These are phyloP conservation scores for Saguinus imperator DNA, from an alignment of 2,113 vertebrate genomes.

Conservation along the genomic window DNA sequence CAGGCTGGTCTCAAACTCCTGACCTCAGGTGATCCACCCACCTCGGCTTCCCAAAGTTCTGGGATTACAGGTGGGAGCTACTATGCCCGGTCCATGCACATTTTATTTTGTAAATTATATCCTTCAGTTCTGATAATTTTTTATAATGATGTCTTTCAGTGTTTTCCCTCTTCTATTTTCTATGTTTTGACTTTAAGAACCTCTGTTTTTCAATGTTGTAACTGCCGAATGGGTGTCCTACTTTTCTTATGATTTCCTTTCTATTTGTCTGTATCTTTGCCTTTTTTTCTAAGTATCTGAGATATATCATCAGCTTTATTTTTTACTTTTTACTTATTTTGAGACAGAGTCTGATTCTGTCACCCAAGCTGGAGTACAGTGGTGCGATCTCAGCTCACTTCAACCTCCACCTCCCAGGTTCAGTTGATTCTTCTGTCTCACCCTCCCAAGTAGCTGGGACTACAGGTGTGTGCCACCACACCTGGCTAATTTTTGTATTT, in stretches of 20 bases:
- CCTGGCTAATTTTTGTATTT: too few species aligned
- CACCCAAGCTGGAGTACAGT: not conserved
- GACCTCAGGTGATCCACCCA: not conserved
- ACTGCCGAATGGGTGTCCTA: not conserved
- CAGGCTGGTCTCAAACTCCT: not conserved
- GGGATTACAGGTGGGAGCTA: not conserved
- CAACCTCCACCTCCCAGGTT: not conserved
- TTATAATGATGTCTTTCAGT: not conserved
- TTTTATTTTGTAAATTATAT: not conserved
- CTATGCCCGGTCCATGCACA: not conserved
- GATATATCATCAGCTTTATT: not conserved
- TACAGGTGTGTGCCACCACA: not conserved
- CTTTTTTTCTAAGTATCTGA: not conserved
- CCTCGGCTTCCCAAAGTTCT: not conserved
- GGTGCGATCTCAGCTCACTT: not conserved
- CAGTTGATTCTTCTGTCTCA: not conserved
- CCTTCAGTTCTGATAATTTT: not conserved
- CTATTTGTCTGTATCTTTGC: not conserved
- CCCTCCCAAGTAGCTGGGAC: not conserved
- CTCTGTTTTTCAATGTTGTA: not conserved
- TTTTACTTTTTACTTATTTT: not conserved
- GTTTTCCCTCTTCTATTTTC: not conserved
- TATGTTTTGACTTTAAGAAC: not conserved
- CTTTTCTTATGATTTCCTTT: not conserved
- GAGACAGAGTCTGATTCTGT: not conserved